Evolutionary conservation across 2,797 vertebrate species (phyloP).

Genomic region (Thalassophryne amazonica): DNA sequence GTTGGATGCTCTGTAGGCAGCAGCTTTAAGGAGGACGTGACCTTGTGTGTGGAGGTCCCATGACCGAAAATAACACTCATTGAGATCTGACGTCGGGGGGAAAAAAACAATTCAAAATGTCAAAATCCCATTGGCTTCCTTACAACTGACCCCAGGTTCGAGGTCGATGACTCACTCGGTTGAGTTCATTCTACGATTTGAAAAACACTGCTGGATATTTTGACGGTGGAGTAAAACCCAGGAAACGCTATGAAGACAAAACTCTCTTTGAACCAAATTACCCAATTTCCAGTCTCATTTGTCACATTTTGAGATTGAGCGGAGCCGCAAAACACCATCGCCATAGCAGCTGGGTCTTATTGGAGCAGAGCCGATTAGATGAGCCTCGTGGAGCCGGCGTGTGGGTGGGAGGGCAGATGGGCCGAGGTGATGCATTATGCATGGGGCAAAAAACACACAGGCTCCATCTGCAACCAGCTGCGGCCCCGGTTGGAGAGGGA

Average conservation of each 20-base stretch:
- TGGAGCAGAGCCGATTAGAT: conserved; percentile 39
- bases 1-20: conserved; percentile 11
- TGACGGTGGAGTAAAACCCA: conserved; percentile 13
- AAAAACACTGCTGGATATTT: conserved; percentile 15
- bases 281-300: conserved; percentile 55
- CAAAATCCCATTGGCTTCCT: neutral
- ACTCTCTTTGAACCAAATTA: conserved; percentile 49
- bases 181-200: conserved; percentile 6
- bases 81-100: neutral
- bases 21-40: conserved; percentile 36
- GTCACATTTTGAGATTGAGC: conserved; percentile 42
- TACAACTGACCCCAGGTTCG: conserved; percentile 6
- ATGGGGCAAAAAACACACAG: conserved; percentile 44
- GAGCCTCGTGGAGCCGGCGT: conserved; percentile 33
- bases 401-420: conserved; percentile 64
- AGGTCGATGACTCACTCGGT: conserved; percentile 3
- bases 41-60: conserved; percentile 13
- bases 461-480: conserved; percentile 59
- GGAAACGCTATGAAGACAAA: conserved; percentile 31
- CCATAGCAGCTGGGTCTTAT: conserved; percentile 17
- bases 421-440: conserved; percentile 65
- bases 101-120: conserved; percentile 10
- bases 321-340: conserved; percentile 32
- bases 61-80: neutral
- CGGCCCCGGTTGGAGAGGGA: conserved; percentile 45